Percentiles rank a stretch among this genome's conserved stretches.
phyloP scores from a whole-genome alignment of 2,888 invertebrate genomes.

The Aleiodes testaceus region DNA sequence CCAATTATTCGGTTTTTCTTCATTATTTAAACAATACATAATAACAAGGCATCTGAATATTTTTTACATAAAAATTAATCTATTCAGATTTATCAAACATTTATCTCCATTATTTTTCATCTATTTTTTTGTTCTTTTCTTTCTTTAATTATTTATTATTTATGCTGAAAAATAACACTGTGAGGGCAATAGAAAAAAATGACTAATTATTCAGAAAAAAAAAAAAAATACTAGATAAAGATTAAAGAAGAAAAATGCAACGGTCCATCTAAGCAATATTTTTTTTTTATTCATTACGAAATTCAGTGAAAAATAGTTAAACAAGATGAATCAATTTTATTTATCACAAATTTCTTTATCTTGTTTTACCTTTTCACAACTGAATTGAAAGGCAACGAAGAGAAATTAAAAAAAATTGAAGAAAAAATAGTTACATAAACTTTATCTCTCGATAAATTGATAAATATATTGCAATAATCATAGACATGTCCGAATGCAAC shows the following conservation, averaged over 20 bases:
- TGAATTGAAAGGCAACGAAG: neutral
- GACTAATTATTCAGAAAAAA: neutral
- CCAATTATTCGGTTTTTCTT: neutral
- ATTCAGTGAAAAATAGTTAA: neutral
- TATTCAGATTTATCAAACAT: neutral
- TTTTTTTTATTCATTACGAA: neutral
- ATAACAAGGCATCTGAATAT: neutral
- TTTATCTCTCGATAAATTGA: slow-evolving; percentile 35
- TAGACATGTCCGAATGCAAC: slow-evolving; percentile 57
- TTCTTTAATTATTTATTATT: neutral
- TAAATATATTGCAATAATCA: slow-evolving; percentile 47
- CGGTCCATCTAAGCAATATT: slow-evolving; percentile 1
- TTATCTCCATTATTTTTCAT: neutral
- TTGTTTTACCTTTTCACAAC: too few relatives aligned
- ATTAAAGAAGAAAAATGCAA: neutral
- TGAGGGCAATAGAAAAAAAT: slow-evolving; percentile 4
- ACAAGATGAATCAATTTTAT: too few relatives aligned
- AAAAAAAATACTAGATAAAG: neutral
- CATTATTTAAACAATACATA: neutral
- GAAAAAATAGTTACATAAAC: neutral
- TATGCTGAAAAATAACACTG: neutral
- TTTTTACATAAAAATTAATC: slow-evolving; percentile 3
- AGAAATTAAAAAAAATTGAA: neutral
- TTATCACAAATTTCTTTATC: too few relatives aligned
- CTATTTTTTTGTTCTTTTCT: neutral